Base-by-base conservation (phyloP, 2,797 vertebrate species). In the Masticophis lateralis region DNA sequence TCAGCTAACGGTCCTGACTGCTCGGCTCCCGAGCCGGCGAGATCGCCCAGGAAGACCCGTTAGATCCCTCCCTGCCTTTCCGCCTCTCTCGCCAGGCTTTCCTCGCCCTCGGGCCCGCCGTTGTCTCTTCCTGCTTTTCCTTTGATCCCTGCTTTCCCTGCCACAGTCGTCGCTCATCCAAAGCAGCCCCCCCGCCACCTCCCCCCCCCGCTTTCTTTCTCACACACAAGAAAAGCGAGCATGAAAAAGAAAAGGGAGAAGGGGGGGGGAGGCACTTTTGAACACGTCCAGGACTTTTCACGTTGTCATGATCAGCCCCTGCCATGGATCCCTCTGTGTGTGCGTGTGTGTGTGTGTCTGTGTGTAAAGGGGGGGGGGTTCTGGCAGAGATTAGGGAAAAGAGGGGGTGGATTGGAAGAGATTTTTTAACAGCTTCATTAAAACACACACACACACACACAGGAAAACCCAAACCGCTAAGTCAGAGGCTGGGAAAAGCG, bases 1-100 rank as follows among this genome's bases (percentile, higher is more conserved):
- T 94, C 93, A 96, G 96, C 95, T 97, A 97, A 97, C 97, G 97
- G 97, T 97, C 95, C 95, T 79, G 91, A 94, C 59, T 61, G 5
- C 88, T 28, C 8, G 25, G 89, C 93, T 66, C 11, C 89, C 63
- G 1, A 51, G 89, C 91, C 91, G 79, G 94, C 51, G 57, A 91
- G 92, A 60, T 90, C 83, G 22, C 93, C 91, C 88, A n/a, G 37
- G 92, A 57, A 90, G 93, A 92, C 83, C 87, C 90, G 91, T 92
- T 94, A 83, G 91, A 74, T 88, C 56, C n/a, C 93, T 89, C 92
- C 69, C 90, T 86, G 79, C 59, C 37, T 59, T n/a, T 6, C 66
- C 22, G 43, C n/a, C 57, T 27, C 43, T 28, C 57, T 86, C 79
- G 79, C 92, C 69, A 56, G 92, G 63, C 56, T 90, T 25, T 16